These are phyloP conservation scores for Orchesella cincta DNA, from an alignment of 1,140 invertebrate species.

Conservation along the genomic window DNA sequence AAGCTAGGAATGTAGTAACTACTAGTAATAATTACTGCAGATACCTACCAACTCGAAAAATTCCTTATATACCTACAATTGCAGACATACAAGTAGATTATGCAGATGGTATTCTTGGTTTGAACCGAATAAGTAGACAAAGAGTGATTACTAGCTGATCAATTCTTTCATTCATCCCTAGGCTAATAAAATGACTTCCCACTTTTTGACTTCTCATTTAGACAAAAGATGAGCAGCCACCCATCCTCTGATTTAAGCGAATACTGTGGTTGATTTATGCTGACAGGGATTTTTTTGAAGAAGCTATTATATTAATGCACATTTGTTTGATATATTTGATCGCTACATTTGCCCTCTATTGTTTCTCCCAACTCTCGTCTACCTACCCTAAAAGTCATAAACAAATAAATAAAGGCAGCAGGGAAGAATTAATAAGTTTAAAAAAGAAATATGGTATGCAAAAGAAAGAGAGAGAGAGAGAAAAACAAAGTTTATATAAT, in stretches of 20 bases:
- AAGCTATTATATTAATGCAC: constrained; percentile 18
- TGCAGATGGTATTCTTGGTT: not conserved
- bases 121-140: constrained; percentile 16
- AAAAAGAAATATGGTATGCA: not conserved
- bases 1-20: constrained; percentile 3
- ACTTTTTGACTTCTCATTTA: constrained; percentile 17
- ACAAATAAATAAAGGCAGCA: not conserved
- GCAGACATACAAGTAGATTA: constrained; percentile 4
- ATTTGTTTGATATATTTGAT: constrained; percentile 10
- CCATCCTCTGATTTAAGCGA: constrained; percentile 13
- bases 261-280: constrained; percentile 11
- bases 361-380: not conserved
- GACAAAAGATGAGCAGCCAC: constrained; percentile 16
- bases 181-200: constrained; percentile 17
- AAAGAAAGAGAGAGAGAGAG: not conserved
- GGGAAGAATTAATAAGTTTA: not conserved
- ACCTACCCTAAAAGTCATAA: not conserved
- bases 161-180: constrained; percentile 7
- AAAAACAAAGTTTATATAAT: not conserved
- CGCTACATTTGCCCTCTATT: not conserved
- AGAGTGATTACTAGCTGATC: constrained; percentile 20
- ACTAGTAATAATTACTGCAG: not conserved
- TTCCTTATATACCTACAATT: no score
- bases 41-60: not conserved
- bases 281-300: constrained; percentile 14